Evolutionary conservation across 2,797 vertebrate species (phyloP), one percentile per base, ranked within the genome.

Genomic region (Percopsis omiscomaycus): DNA sequence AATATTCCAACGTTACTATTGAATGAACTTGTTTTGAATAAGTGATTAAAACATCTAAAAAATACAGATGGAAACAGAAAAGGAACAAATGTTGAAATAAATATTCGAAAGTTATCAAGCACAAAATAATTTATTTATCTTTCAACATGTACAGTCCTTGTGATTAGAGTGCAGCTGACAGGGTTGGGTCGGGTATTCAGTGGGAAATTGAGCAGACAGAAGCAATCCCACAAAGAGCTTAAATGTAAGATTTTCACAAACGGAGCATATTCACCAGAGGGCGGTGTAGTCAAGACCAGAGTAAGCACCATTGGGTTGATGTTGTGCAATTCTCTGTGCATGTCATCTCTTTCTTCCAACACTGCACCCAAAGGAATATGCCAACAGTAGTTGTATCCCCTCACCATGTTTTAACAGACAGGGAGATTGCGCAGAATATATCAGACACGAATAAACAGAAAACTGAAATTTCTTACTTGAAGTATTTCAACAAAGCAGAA

Each of bases 61-160:
- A 55, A n/a, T 55, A 55, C 1, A 42, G 10, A 44, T 8, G 5
- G 2, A 10, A 5, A 27, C 47, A 13, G 5, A 45, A 5, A 51
- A 28, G 3, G 2, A 55, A 30, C 29, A 66, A 45, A 46, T 3
- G 3, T 44, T 66, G 71, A 72, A 66, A 74, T 13, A 64, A 51
- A 71, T 12, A 32, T 15, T 50, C 49, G 15, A 77, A 14, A 83
- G 75, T 82, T 81, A 91, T 95, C 94, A 94, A 95, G 94, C 94
- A 97, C 93, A 96, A 97, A 95, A 94, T 92, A 91, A 90, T 89
- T 96, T 95, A 97, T 98, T 98, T 94, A 83, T 92, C 92, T 92
- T 91, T 93, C 89, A 89, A 91, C 89, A 94, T 88, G 73, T 93
- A 96, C 93, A 95, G 75, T 93, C 85, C 89, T 8, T 82, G 92